A percentile compares a stretch with the other conserved stretches of the same genome.
These are phyloP conservation scores for Trinectes maculatus DNA, from an alignment of 2,113 vertebrate species.

Conservation along the genomic window DNA sequence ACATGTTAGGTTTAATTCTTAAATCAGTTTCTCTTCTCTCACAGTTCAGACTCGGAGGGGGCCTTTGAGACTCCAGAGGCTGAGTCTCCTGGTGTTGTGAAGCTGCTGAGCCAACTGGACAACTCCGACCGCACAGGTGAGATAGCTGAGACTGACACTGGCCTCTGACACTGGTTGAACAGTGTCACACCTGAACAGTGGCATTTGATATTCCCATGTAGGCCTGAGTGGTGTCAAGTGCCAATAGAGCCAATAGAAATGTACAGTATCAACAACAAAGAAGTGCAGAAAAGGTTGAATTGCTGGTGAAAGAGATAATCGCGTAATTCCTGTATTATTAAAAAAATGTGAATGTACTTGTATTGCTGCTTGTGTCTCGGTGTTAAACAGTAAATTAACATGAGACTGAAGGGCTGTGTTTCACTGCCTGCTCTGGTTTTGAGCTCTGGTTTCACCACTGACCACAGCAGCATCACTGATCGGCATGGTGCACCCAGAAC, in stretches of 20 bases:
- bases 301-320: neutral
- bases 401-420: neutral
- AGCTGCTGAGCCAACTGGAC: slow-evolving; percentile 72
- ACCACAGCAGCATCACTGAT: neutral
- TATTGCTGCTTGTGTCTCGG: neutral
- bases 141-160: neutral
- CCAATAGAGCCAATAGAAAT: no score
- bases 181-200: neutral
- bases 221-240: neutral
- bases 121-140: slow-evolving; percentile 81
- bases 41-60: slow-evolving; percentile 95
- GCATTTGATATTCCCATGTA: neutral
- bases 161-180: neutral
- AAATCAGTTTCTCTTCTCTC: slow-evolving; percentile 7
- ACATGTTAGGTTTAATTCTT: no score
- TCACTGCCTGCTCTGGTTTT: neutral
- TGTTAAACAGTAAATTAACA: neutral
- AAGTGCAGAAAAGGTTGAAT: neutral
- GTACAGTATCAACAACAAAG: no score
- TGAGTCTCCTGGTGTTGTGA: slow-evolving; percentile 86
- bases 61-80: slow-evolving; percentile 94
- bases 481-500: neutral
- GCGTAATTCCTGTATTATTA: neutral
- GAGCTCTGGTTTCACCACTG: neutral
- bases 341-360: neutral